Evolutionary conservation across 2,113 vertebrate genomes (phyloP), one percentile per base, ranked within the genome.

Genomic region (Odocoileus virginianus): DNA sequence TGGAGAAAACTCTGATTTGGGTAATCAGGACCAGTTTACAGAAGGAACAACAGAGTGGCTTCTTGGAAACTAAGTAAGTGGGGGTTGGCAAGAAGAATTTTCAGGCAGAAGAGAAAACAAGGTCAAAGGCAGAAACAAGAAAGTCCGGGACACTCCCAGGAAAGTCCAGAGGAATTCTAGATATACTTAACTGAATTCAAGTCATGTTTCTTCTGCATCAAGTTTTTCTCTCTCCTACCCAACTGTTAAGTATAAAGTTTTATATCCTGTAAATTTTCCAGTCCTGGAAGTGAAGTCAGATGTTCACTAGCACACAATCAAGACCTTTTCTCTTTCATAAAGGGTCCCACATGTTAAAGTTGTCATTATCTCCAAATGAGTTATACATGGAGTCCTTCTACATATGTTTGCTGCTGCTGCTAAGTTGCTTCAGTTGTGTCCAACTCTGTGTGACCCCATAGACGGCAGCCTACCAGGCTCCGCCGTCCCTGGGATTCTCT

Each of bases 81-180:
- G 16, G 50, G 16, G 76, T 30, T 84, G 45, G 43, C 78, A 16
- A 13, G 36, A 93, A 61, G 9, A 93, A 47, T 64, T 55, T 93
- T 54, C 64, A 84, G 64, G n/a, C 36, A 89, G 28, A 89, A 84
- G 28, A 61, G 33, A 87, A 93, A 83, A 76, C n/a, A 89, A 82
- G 50, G n/a, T 36, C 85, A 61, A 89, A 84, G 78, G 67, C 30
- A 93, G 76, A 61, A 2, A 91, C 21, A 74, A 61, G 55, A 54
- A 87, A 89, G 61, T 76, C 45, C 27, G 19, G 45, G 78, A 76
- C 45, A 78, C 21, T 54, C 64, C 54, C 36, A 40, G 36, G 36
- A 55, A 84, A 64, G 45, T 76, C 28, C 79, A 64, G 40, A 74
- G 47, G 36, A 93, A 89, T 84, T 54, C 55, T 85, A 61, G 50